Conservation (phyloP, 2,888 invertebrate species). For the Villa cingulata region DNA sequence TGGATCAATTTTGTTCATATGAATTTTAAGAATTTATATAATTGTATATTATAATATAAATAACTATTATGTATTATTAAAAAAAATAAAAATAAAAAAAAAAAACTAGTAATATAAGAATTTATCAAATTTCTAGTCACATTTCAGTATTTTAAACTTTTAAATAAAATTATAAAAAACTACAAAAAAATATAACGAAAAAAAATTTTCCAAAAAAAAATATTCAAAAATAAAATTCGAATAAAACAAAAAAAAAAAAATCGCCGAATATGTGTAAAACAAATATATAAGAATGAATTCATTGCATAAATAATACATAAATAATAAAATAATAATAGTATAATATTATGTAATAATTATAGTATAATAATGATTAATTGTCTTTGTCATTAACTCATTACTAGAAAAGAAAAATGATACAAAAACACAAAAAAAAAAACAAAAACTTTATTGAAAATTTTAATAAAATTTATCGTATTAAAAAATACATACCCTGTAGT, state of each 20-base stretch:
- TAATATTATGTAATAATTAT: background rate
- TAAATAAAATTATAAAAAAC: background rate
- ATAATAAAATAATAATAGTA: background rate
- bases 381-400: background rate
- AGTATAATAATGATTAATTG: background rate
- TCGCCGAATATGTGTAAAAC: background rate
- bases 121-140: background rate
- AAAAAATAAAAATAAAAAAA: too few species aligned
- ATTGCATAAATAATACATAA: slow-evolving; percentile 3
- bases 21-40: too few species aligned
- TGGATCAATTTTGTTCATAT: background rate
- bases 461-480: background rate
- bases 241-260: background rate
- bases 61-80: too few species aligned
- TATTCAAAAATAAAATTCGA: background rate
- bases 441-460: background rate
- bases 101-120: background rate
- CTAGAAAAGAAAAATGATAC: too few species aligned
- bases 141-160: background rate
- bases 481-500: background rate
- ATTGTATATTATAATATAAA: too few species aligned
- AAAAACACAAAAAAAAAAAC: background rate
- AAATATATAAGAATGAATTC: background rate
- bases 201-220: background rate
- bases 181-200: background rate